Base-by-base conservation (phyloP, 1,140 invertebrate species). In the Lasioglossum albipes region DNA sequence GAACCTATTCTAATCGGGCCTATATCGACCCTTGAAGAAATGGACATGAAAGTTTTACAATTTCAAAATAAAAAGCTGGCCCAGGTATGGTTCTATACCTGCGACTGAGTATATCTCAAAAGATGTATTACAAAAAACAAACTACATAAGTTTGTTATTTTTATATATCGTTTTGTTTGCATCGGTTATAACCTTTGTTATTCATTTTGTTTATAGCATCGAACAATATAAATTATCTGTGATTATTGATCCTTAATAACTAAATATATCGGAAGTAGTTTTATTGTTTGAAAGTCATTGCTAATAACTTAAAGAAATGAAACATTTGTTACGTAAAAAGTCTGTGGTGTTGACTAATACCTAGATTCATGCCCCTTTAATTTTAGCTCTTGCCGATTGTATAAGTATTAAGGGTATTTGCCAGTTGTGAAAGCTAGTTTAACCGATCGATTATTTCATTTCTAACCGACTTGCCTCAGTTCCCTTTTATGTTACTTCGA, bases 21-120 rank as follows among this genome's bases (percentile, higher is more conserved):
- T 52, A 97, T 99, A 79, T 98, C 97, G 59, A 98, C 97, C 41
- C 94, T 98, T 31, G 98, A 99, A 93, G 98, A 99, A 94, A 97
- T 99, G 96, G 98, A 99, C 92, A 98, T 99, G 89, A 99, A 99
- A 94, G 97, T 99, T 71, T 93, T 99, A 22, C 97, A 98, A 88
- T 99, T 99, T 92, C 98, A 99, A 94, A 99, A 99, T 90, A 98
- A 98, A 93, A 99, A 99, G 93, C 94, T 99, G 45, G 96, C 97
- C 42, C 98, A 99, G 95, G 96, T 97, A 94, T 62, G n/a, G 13
- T 27, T 41, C 0, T 3, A 31, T n/a, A 59, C 20, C 7, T 16
- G 20, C 16, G 18, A 57, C 6, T 57, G 12, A 20, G 16, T 54
- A 57, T 57, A 7, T 59, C 7, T n/a, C 20, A 20, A 16, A 1